Evolutionary conservation across 2,888 invertebrate species (phyloP).

Genomic region (Cheilosia scutellata): DNA sequence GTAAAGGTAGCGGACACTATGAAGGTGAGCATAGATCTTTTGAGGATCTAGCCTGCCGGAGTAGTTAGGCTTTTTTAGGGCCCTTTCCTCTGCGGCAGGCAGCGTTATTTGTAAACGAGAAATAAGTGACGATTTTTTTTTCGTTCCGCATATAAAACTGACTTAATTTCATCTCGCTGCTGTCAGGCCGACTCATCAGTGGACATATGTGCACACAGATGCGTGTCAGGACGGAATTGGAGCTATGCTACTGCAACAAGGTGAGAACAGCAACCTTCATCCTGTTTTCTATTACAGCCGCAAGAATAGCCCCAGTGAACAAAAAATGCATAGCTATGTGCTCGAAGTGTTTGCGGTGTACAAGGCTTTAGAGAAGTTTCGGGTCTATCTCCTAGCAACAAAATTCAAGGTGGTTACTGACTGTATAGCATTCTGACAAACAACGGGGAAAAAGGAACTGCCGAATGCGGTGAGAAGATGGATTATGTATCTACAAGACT

Average conservation of each 20-base stretch:
- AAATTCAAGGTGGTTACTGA: conserved; percentile 37
- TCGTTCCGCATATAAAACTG: too few relatives aligned
- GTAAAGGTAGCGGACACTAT: too few relatives aligned
- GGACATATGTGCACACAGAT: conserved; percentile 39
- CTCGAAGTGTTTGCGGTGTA: conserved; percentile 35
- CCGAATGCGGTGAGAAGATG: conserved; percentile 17
- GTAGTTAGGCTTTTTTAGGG: too few relatives aligned
- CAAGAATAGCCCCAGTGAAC: conserved; percentile 29
- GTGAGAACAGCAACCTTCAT: conserved; percentile 27
- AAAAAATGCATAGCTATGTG: conserved; percentile 40
- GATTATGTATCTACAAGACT: conserved; percentile 43
- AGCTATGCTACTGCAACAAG: conserved; percentile 27
- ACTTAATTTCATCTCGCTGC: too few relatives aligned
- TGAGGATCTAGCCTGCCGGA: too few relatives aligned
- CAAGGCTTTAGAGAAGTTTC: conserved; percentile 30
- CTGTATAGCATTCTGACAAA: conserved; percentile 39
- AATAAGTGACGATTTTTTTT: too few relatives aligned
- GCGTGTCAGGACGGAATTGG: conserved; percentile 32
- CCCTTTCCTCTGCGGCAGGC: too few relatives aligned
- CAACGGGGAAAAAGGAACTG: conserved; percentile 5
- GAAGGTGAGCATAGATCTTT: too few relatives aligned
- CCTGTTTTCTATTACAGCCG: conserved; percentile 20
- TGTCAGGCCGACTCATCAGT: too few relatives aligned
- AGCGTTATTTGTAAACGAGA: too few relatives aligned
- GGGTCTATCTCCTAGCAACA: conserved; percentile 24